Conservation (phyloP, 2,797 vertebrate species). For the Taeniopygia guttata region DNA sequence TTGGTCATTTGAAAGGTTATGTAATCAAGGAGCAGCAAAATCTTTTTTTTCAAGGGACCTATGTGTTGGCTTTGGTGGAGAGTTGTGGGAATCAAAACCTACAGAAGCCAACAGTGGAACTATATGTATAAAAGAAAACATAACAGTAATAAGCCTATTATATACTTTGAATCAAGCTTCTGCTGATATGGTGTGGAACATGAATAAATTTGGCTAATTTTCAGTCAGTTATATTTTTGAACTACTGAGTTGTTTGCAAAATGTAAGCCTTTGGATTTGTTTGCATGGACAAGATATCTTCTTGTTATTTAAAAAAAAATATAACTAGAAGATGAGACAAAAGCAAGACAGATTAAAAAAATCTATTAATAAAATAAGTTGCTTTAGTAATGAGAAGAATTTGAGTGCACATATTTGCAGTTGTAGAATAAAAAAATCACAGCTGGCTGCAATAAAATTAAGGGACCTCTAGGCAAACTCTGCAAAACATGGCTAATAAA, state of each 20-base stretch:
- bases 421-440: background rate
- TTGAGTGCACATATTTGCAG: background rate
- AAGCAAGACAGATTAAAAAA: background rate
- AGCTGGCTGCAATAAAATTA: background rate
- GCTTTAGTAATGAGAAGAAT: background rate
- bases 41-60: background rate
- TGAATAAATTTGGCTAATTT: background rate
- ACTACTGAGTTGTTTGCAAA: background rate
- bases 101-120: background rate
- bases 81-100: background rate
- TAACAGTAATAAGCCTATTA: background rate
- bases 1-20: conserved; percentile 4
- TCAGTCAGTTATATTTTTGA: background rate
- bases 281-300: background rate
- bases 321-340: background rate
- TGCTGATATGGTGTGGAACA: background rate
- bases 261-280: background rate
- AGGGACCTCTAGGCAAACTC: background rate
- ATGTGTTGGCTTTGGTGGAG: background rate
- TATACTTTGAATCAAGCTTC: background rate
- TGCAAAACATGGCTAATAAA: background rate
- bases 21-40: background rate
- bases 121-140: background rate
- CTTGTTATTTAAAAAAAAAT: background rate
- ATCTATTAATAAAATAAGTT: background rate